Percentiles rank a stretch among this genome's conserved stretches.
Evolutionary conservation across 2,888 invertebrate species (phyloP).

Genomic region (Iphiclides podalirius): DNA sequence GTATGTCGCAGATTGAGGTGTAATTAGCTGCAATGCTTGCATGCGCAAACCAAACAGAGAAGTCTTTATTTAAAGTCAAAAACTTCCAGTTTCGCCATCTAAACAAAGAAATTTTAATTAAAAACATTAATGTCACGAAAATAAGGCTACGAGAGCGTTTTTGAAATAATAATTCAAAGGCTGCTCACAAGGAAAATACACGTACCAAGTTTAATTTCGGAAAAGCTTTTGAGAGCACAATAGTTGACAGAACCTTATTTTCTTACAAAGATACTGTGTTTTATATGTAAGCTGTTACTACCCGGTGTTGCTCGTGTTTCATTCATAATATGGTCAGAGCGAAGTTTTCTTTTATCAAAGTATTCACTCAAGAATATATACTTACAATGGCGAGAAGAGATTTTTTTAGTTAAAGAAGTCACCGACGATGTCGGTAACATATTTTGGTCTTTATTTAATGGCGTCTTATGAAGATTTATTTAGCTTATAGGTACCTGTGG

Average conservation of each 20-base stretch:
- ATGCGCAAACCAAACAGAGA: slow-evolving; percentile 2
- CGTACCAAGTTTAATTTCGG: slow-evolving; percentile 21
- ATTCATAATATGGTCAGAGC: neutral
- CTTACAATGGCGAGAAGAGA: too few relatives aligned
- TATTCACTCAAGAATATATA: neutral
- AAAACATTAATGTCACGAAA: slow-evolving; percentile 21
- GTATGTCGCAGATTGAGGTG: neutral
- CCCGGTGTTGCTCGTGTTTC: neutral
- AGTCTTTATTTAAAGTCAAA: slow-evolving; percentile 9
- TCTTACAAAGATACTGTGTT: slow-evolving; percentile 16
- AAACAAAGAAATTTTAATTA: slow-evolving; percentile 22
- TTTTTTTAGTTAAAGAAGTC: too few relatives aligned
- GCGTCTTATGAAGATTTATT: too few relatives aligned
- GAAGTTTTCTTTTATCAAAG: neutral
- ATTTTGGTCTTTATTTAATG: too few relatives aligned
- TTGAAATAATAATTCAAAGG: slow-evolving; percentile 22
- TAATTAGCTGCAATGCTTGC: neutral
- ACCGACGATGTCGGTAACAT: too few relatives aligned
- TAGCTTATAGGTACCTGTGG: too few relatives aligned
- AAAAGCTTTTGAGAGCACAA: slow-evolving; percentile 20
- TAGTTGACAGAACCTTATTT: slow-evolving; percentile 16
- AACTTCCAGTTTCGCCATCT: neutral
- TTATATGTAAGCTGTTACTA: slow-evolving; percentile 1
- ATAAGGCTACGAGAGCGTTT: slow-evolving; percentile 14
- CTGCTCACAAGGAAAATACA: slow-evolving; percentile 22